Evolutionary conservation across 2,888 invertebrate species (phyloP).

Genomic region (Leucophenga montana): DNA sequence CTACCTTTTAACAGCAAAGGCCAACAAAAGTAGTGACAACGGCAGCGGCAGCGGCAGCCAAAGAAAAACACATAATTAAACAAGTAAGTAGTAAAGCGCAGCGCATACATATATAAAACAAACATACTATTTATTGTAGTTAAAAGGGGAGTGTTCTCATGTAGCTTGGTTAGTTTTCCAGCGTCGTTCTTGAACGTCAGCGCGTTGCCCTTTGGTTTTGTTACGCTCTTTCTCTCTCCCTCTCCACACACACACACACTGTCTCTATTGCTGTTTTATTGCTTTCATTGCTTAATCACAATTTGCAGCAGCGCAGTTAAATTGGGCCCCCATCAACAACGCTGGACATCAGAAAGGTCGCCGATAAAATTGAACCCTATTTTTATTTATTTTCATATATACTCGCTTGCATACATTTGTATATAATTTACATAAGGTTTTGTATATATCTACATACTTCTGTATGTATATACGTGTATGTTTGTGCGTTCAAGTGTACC

Average conservation of each 20-base stretch:
- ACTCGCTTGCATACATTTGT: not conserved
- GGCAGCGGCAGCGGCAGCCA: not conserved
- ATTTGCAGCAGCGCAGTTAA: too few species aligned
- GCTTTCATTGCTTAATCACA: too few species aligned
- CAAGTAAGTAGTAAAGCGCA: not conserved
- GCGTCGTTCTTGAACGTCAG: too few species aligned
- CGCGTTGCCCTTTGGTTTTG: too few species aligned
- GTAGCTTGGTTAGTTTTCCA: too few species aligned
- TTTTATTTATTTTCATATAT: not conserved
- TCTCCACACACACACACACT: too few species aligned
- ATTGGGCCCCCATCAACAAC: too few species aligned
- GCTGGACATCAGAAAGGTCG: not conserved
- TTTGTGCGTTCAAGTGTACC: not conserved
- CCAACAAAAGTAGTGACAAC: too few species aligned
- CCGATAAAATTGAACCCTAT: constrained; percentile 4
- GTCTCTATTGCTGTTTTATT: too few species aligned
- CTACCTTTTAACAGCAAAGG: too few species aligned
- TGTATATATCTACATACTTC: too few species aligned
- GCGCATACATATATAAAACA: not conserved
- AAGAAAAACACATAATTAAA: not conserved
- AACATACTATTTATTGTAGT: not conserved
- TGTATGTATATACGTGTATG: not conserved
- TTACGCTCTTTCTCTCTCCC: too few species aligned
- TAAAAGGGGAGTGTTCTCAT: not conserved
- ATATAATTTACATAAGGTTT: not conserved